Percentiles rank a stretch among this genome's conserved stretches.
Evolutionary conservation across 2,888 invertebrate genomes (phyloP).

Genomic region (Theristus sp.): DNA sequence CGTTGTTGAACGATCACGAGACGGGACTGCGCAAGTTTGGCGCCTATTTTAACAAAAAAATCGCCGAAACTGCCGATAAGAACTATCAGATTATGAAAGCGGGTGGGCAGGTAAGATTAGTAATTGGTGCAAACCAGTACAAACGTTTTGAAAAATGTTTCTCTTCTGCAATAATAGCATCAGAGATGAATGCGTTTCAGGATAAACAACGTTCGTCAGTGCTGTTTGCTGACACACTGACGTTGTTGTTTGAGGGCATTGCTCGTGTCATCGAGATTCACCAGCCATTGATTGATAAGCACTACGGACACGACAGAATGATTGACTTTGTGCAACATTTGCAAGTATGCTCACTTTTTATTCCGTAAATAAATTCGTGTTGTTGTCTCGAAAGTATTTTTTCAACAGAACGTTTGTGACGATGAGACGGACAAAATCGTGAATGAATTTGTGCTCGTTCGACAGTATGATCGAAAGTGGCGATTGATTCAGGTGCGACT

Average conservation of each 20-base stretch:
- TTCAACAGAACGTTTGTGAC: conserved; percentile 45
- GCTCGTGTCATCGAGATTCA: conserved; percentile 53
- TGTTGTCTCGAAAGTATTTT: background rate
- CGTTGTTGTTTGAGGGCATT: conserved; percentile 61
- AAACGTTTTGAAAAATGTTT: too few species aligned
- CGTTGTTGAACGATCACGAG: conserved; percentile 69
- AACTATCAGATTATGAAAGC: conserved; percentile 21
- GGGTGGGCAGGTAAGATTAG: conserved; percentile 15
- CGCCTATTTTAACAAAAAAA: conserved; percentile 41
- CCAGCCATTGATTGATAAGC: conserved; percentile 69
- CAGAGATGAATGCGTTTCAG: too few species aligned
- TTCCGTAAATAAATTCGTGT: background rate
- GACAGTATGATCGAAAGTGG: conserved; percentile 45
- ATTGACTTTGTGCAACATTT: conserved; percentile 50
- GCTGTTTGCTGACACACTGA: conserved; percentile 64
- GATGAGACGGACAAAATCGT: conserved; percentile 43
- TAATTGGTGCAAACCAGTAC: too few species aligned
- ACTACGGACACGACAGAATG: conserved; percentile 59
- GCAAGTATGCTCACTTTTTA: conserved; percentile 36
- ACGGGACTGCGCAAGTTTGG: conserved; percentile 23
- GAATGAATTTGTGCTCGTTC: conserved; percentile 50
- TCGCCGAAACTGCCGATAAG: conserved; percentile 36
- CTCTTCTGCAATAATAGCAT: too few species aligned
- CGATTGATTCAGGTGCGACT: conserved; percentile 31
- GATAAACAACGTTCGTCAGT: conserved; percentile 52